Base-by-base conservation (phyloP, 2,888 invertebrate genomes). In the Oligia latruncula region DNA sequence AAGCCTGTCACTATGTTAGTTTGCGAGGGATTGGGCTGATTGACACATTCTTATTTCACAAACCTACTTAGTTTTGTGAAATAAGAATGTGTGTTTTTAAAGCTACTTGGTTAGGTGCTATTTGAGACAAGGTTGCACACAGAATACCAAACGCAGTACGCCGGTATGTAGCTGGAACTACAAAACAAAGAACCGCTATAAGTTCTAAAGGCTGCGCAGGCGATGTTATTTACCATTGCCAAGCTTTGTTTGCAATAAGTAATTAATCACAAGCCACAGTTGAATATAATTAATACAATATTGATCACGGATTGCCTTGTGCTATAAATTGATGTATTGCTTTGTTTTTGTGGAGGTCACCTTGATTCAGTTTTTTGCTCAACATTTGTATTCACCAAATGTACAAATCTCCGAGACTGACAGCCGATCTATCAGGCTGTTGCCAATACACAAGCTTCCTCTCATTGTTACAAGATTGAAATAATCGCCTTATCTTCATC, bases 381-480 rank as follows among this genome's bases (percentile, higher is more conserved):
- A 74, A 2, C 46, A 67, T 77, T 76, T 72, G 49, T 78, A 77
- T 89, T 81, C 81, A 77, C 11, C 20, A 49, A 52, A 52, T 71
- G 89, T 83, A 49, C 67, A 67, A 43, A 74, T 79, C 77, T 84
- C 74, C 0, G 1, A 13, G 60, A 60, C 62, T 77, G 88, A 83
- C 89, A 78, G 73, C 17, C 71, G 40, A 85, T 85, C 82, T 64
- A 82, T 90, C 83, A 82, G 70, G 11, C 71, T 62, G 76, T 73
- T 70, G 60, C 40, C 65, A 68, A 72, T 80, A 43, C 46, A 2
- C 35, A 35, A 55, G 70, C 68, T 78, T 86, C 84, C 83, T 85
- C 74, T 82, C 74, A 83, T 88, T 88, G 87, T 86, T 83, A 83
- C 40, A 70, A 64, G 73, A 80, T 79, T 81, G 74, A n/a, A 77